Base-by-base conservation (phyloP, 2,797 vertebrate genomes). In the Liasis olivaceus region DNA sequence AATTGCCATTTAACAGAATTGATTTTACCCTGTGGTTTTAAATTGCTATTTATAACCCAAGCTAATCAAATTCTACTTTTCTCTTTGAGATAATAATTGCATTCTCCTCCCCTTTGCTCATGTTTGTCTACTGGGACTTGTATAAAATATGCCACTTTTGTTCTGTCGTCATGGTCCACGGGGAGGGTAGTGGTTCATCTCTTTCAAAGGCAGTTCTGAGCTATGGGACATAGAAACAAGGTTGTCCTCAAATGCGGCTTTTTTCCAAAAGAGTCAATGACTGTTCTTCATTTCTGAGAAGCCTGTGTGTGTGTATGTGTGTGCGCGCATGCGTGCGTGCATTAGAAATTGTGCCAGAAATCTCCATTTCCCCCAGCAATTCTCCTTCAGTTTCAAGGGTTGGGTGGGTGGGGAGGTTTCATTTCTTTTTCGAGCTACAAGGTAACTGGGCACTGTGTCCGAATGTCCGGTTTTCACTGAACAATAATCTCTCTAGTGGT, bases 1-100 rank as follows among this genome's bases (percentile, higher is more conserved):
- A 91, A 93, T 63, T 93, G n/a, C 1, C 9, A 63, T 28, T 64
- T 93, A 91, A 5, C 15, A 94, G 2, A 94, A 94, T 2, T 91
- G 2, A 77, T 94, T 95, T 95, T 94, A 59, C 5, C 0, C 22
- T 84, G 0, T 93, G 20, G 64, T 95, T 95, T 96, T 66, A 91
- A 95, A 91, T 20, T 64, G 7, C 64, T 93, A 86, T 26, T 90
- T 92, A 28, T 69, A 90, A 66, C 0, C 0, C 15, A 7, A 77
- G 9, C 6, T 94, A 89, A 90, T 87, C 62, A 91, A 95, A 94
- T 47, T 87, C 15, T 56, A 0, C 90, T 3, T 94, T 92, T 95
- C 14, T 93, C 12, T 89, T 94, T 89, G 58, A 9, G 42, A 85
- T 90, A 5, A 62, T 7, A 93, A 90, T 90, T 93, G 15, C 1